Evolutionary conservation across 2,113 vertebrate genomes (phyloP).

Genomic region (Vombatus ursinus): DNA sequence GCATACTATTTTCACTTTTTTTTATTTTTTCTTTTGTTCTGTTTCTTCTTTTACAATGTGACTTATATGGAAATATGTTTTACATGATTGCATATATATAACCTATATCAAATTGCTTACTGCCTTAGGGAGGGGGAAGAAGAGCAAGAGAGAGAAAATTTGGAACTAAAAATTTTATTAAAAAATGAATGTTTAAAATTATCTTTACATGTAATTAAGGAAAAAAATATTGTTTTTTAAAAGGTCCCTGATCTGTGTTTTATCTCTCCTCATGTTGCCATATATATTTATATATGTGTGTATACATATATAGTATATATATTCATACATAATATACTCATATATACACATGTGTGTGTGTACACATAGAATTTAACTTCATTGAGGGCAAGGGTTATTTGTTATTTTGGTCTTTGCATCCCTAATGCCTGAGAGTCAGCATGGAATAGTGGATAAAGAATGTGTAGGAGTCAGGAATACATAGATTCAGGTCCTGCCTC

Average conservation of each 20-base stretch:
- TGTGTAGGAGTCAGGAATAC: not conserved
- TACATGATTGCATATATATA: not conserved
- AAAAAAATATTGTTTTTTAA: not conserved
- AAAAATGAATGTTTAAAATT: not conserved
- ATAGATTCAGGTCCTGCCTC: not conserved
- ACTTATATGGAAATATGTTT: not conserved
- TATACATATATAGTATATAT: not conserved
- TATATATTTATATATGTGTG: not conserved
- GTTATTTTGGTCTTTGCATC: not conserved
- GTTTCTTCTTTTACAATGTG: not conserved
- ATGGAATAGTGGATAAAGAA: not conserved
- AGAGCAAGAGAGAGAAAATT: not conserved
- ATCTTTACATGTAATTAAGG: not conserved
- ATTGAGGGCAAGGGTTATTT: not conserved
- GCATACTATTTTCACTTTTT: not conserved
- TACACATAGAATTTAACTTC: not conserved
- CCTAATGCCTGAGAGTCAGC: not conserved
- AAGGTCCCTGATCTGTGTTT: not conserved
- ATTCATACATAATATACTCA: no score
- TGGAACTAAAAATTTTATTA: not conserved
- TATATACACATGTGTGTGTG: not conserved
- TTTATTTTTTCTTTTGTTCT: not conserved
- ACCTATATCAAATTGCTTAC: not conserved
- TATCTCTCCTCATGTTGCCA: not conserved
- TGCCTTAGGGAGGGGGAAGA: not conserved